These are phyloP conservation scores for Loxodonta africana DNA, from an alignment of 2,113 vertebrate genomes.

Conservation along the genomic window DNA sequence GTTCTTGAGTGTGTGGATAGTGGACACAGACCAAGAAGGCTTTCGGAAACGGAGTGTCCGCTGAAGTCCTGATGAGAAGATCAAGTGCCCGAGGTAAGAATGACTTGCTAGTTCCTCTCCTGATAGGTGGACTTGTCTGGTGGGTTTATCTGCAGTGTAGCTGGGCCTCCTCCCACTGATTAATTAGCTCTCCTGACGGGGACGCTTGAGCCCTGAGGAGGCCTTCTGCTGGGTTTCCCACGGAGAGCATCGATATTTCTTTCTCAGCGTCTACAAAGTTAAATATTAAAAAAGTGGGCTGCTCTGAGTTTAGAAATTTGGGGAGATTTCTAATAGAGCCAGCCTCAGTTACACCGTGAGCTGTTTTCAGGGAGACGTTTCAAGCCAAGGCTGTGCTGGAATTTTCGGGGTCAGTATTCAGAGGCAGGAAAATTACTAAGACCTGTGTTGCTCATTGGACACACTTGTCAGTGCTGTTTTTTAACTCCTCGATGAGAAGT, in stretches of 20 bases:
- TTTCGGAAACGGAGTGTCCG: rapidly evolving
- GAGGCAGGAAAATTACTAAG: background rate
- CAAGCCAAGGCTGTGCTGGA: rapidly evolving
- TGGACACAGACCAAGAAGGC: background rate
- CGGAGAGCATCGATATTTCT: background rate
- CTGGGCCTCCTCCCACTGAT: background rate
- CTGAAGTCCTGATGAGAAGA: background rate
- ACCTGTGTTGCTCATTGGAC: rapidly evolving
- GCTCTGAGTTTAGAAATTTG: background rate
- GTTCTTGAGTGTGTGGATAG: background rate
- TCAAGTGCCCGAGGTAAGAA: conserved; percentile 14
- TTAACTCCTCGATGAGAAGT: rapidly evolving
- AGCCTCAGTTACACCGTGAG: rapidly evolving
- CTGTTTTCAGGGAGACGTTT: rapidly evolving
- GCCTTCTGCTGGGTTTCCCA: background rate
- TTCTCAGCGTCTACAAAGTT: background rate
- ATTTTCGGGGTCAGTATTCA: background rate
- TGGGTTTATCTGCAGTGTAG: background rate
- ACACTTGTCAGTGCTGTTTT: background rate
- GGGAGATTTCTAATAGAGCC: rapidly evolving
- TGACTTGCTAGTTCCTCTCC: rapidly evolving
- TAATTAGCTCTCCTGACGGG: background rate
- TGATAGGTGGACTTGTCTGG: rapidly evolving
- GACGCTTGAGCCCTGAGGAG: rapidly evolving
- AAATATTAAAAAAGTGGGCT: background rate